phyloP scores from a whole-genome alignment of 2,113 vertebrate species.

The Holacanthus passer region DNA sequence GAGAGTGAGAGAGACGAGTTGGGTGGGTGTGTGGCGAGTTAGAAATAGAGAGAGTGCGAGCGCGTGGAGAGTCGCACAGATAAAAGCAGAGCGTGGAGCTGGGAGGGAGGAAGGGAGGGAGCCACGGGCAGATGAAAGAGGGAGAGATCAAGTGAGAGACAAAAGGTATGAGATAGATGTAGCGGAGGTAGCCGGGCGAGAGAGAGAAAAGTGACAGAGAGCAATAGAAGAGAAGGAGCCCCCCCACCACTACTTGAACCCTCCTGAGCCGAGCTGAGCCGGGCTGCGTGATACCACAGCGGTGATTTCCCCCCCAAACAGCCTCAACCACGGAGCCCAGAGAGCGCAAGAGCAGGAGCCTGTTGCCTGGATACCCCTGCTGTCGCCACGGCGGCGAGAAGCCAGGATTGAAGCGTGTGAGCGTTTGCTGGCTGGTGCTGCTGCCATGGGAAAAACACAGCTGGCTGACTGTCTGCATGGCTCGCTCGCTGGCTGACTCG shows the following conservation, averaged over 20 bases:
- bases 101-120: constrained; percentile 24
- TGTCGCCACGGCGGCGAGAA: constrained; percentile 41
- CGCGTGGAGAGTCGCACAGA: constrained; percentile 29
- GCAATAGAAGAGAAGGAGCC: constrained; percentile 10
- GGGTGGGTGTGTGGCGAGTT: constrained; percentile 45
- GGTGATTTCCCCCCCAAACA: constrained; percentile 39
- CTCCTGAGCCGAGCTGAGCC: not conserved
- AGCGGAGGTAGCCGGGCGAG: constrained; percentile 2
- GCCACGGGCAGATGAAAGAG: constrained; percentile 42
- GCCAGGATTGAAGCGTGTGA: constrained; percentile 40
- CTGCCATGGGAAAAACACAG: constrained; percentile 59
- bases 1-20: constrained; percentile 16
- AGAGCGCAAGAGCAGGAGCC: constrained; percentile 56
- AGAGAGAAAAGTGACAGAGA: constrained; percentile 15
- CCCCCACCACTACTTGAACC: not conserved
- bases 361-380: constrained; percentile 81
- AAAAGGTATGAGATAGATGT: constrained; percentile 39
- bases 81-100: constrained; percentile 30
- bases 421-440: constrained; percentile 27
- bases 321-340: constrained; percentile 45
- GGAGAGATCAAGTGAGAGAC: constrained; percentile 50
- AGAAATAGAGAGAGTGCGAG: constrained; percentile 19
- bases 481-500: constrained; percentile 11
- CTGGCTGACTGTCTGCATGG: constrained; percentile 45
- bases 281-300: constrained; percentile 4